Evolutionary conservation across 2,113 vertebrate species (phyloP).

Genomic region (Thryonomys swinderianus): DNA sequence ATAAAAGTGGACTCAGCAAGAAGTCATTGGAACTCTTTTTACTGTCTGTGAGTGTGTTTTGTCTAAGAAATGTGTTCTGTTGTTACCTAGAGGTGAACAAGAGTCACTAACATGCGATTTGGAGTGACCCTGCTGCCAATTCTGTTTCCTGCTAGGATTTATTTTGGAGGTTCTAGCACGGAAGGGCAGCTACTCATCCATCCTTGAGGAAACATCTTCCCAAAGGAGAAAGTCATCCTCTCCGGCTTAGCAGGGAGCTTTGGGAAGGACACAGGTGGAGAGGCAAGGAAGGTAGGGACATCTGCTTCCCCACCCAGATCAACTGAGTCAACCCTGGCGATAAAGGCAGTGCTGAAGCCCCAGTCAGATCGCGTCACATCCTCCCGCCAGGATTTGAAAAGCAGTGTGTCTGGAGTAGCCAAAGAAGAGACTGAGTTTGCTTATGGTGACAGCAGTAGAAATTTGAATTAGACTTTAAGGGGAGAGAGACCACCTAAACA

Average conservation of each 20-base stretch:
- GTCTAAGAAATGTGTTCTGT: neutral
- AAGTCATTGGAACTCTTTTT: neutral
- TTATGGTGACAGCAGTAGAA: neutral
- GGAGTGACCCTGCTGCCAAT: neutral
- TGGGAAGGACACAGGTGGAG: neutral
- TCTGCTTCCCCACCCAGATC: neutral
- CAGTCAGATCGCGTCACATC: neutral
- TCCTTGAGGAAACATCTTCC: neutral
- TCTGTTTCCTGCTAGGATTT: neutral
- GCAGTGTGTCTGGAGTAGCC: fast-evolving
- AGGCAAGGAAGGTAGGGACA: neutral
- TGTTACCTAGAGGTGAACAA: neutral
- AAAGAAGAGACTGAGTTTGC: neutral
- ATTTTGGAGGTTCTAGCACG: neutral
- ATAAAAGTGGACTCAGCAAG: neutral
- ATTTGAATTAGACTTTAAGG: neutral
- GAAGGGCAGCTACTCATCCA: neutral
- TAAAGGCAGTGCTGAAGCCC: neutral
- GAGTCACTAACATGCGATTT: neutral
- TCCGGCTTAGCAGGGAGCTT: neutral
- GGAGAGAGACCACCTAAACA: neutral
- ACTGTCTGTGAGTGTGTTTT: neutral
- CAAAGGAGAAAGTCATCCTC: neutral
- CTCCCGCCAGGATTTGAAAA: neutral
- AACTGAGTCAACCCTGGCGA: neutral